Evolutionary conservation across 2,113 vertebrate species (phyloP).

Genomic region (Aspidoscelis tigris): DNA sequence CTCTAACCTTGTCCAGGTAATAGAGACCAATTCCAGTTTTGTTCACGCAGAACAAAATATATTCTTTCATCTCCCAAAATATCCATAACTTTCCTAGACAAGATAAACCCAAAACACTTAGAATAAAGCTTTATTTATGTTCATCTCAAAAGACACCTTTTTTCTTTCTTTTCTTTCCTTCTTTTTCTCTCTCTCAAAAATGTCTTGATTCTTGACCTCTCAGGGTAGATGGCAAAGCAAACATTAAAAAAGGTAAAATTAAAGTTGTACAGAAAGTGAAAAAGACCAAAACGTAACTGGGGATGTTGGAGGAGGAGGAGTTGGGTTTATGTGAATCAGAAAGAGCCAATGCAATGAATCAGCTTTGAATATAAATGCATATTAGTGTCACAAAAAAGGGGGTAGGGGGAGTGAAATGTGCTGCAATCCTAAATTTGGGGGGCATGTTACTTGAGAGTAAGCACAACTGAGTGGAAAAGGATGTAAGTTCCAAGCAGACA

Average conservation of each 20-base stretch:
- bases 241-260: constrained; percentile 33
- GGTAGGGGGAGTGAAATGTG: too few relatives aligned
- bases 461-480: too few relatives aligned
- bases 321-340: constrained; percentile 9
- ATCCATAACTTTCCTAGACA: background rate
- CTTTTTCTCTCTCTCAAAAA: constrained; percentile 36
- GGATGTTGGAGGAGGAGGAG: background rate
- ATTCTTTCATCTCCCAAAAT: background rate
- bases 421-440: too few relatives aligned
- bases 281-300: constrained; percentile 57
- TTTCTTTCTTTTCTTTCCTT: background rate
- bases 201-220: constrained; percentile 47
- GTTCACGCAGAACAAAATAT: background rate
- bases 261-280: constrained; percentile 39
- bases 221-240: constrained; percentile 34
- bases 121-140: constrained; percentile 8
- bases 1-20: background rate
- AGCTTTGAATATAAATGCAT: too few relatives aligned
- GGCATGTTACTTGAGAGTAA: too few relatives aligned
- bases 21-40: constrained; percentile 34
- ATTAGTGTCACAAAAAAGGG: too few relatives aligned
- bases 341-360: constrained; percentile 23
- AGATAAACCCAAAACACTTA: constrained; percentile 7
- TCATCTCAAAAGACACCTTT: constrained; percentile 5
- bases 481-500: too few relatives aligned